These are phyloP conservation scores for Echinometra lucunter DNA, from an alignment of 53 echinoderm and acorn worm species.

Conservation along the genomic window DNA sequence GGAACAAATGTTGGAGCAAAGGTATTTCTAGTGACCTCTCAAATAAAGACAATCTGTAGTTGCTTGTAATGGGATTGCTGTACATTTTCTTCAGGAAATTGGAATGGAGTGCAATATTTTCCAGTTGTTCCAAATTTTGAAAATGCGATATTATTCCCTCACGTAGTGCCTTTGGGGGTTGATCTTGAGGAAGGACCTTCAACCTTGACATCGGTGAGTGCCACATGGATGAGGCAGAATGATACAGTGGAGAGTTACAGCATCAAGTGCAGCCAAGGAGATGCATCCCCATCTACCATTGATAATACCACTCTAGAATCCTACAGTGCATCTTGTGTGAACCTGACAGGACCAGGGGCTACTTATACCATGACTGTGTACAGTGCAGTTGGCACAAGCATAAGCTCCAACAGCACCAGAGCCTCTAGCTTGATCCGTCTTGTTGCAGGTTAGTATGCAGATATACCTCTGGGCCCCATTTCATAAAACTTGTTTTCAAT, in stretches of 20 bases:
- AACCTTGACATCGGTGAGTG: constrained; percentile 63
- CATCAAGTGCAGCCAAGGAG: constrained; percentile 64
- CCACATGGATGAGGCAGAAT: constrained; percentile 69
- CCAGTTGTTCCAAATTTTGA: background rate
- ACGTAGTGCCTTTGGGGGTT: constrained; percentile 76
- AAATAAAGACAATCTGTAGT: no score
- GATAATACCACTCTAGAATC: background rate
- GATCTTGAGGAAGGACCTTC: constrained; percentile 63
- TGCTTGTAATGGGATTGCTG: no score
- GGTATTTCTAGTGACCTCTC: no score
- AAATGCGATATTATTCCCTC: background rate
- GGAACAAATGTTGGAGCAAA: no score
- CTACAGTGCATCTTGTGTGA: constrained; percentile 62
- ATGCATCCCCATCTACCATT: constrained; percentile 15
- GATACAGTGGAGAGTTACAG: constrained; percentile 72
- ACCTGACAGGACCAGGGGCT: constrained; percentile 73
- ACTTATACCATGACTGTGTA: constrained; percentile 73
- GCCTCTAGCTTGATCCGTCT: constrained; percentile 69
- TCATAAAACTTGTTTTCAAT: no score
- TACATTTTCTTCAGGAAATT: no score
- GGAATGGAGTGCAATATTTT: no score
- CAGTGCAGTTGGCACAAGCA: constrained; percentile 61
- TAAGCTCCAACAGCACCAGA: constrained; percentile 42
- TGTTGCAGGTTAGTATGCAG: constrained; percentile 72
- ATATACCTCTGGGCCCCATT: no score